phyloP scores from a whole-genome alignment of 2,888 invertebrate genomes.

The Ctenicera cuprea region DNA sequence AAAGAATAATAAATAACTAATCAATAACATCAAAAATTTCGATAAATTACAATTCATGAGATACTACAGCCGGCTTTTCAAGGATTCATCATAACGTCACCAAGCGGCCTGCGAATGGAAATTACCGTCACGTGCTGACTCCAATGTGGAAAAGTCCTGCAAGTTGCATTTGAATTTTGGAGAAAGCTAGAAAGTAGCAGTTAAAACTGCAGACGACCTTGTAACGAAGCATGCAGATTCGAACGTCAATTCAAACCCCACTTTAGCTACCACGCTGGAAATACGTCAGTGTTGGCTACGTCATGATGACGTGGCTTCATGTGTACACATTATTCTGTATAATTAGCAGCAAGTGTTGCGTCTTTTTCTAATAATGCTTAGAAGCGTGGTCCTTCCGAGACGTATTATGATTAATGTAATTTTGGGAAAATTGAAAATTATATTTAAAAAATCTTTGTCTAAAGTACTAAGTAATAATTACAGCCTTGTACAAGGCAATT shows the following conservation, averaged over 20 bases:
- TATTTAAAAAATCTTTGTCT: too few species aligned
- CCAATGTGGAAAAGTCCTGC: not conserved
- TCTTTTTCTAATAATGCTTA: too few species aligned
- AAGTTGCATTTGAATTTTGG: not conserved
- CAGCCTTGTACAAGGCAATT: too few species aligned
- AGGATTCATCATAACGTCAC: not conserved
- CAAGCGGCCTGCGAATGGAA: not conserved
- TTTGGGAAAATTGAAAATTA: too few species aligned
- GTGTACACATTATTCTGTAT: too few species aligned
- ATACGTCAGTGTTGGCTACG: not conserved
- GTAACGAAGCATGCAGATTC: not conserved
- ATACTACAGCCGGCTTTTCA: not conserved
- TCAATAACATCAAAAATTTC: too few species aligned
- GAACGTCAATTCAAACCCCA: not conserved
- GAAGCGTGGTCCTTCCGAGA: too few species aligned
- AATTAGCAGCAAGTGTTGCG: too few species aligned
- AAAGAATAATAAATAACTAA: too few species aligned
- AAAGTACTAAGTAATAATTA: too few species aligned
- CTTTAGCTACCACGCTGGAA: not conserved
- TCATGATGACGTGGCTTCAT: not conserved
- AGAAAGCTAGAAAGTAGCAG: not conserved
- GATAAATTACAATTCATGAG: not conserved
- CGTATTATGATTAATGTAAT: too few species aligned
- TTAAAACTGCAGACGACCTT: not conserved
- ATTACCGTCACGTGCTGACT: constrained; percentile 1